A percentile compares a stretch with the other conserved stretches of the same genome.
phyloP scores from a whole-genome alignment of 1,140 invertebrate species.

The Zophobas atratus region DNA sequence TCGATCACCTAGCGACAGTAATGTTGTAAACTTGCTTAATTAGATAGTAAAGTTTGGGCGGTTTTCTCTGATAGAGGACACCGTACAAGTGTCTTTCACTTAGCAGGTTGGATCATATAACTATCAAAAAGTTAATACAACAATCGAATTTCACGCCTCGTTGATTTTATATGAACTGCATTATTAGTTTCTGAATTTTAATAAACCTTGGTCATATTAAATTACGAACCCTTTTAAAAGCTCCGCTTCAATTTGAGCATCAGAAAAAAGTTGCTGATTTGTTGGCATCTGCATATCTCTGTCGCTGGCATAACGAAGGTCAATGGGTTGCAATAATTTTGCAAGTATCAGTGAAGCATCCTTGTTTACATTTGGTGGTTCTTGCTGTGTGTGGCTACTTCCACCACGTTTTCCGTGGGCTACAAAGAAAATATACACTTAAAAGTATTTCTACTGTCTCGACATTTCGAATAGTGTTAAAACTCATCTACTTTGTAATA shows the following conservation, averaged over 20 bases:
- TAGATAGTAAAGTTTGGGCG: background rate
- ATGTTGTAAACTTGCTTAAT: background rate
- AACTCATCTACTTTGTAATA: background rate
- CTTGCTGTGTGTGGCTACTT: conserved; percentile 52
- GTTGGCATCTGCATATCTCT: conserved; percentile 58
- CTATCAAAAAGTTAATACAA: too few relatives aligned
- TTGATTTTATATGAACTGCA: too few relatives aligned
- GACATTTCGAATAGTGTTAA: too few relatives aligned
- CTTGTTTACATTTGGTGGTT: conserved; percentile 60
- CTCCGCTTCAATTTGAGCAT: conserved; percentile 51
- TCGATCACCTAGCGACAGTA: too few relatives aligned
- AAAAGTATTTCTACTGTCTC: too few relatives aligned
- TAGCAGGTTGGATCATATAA: background rate
- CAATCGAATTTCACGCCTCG: too few relatives aligned
- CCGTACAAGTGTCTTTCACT: background rate
- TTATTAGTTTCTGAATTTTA: background rate
- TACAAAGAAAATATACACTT: conserved; percentile 62
- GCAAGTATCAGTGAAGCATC: conserved; percentile 62
- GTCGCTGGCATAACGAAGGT: conserved; percentile 57
- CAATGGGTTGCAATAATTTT: conserved; percentile 64
- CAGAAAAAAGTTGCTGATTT: conserved; percentile 48
- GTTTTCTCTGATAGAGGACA: background rate
- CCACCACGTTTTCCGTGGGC: conserved; percentile 73
- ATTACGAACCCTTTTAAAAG: conserved; percentile 49
- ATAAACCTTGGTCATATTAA: background rate